Base-by-base conservation (phyloP, 2,113 vertebrate species). In the Drymodes brunneopygia region DNA sequence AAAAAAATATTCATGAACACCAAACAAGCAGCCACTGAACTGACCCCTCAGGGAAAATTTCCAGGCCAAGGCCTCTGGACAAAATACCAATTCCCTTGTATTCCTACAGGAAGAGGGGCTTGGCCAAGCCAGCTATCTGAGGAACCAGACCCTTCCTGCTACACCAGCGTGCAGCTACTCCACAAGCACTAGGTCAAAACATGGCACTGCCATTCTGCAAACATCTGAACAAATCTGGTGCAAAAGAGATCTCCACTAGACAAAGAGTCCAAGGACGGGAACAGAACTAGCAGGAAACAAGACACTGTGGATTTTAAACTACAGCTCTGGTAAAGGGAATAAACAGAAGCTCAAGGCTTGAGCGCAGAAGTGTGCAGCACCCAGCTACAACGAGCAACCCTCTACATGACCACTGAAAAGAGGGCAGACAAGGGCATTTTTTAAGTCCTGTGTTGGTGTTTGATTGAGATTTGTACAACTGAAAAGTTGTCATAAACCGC, bases 131-230 rank as follows among this genome's bases (percentile, higher is more conserved):
- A 82, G 56, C 92, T 96, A 97, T 95, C 96, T 74, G 91, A 97
- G 96, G 95, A 98, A 97, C 95, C 97, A 97, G 96, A 94, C 86
- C 84, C 95, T 98, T 98, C 97, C 97, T 97, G 95, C 96, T 90
- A 44, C 79, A 91, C 57, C 60, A 88, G 50, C 6, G 1, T 0
- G 2, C 14, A 35, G 54, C 81, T 61, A 56, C 47, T 56, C 91
- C 38, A 33, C 40, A 50, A 38, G 53, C 16, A 3, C 27, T 2
- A 13, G 70, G 80, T 69, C 90, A 91, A 38, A 91, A 67, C 89
- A 66, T 78, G 82, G 78, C 2, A 0, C 56, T 97, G 93, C 92
- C 82, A 58, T 83, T 71, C 65, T 20, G 61, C 80, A 88, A 60
- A 70, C 61, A 88, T 38, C 56, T 87, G 44, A 40, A 40, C 87